Evolutionary conservation across 2,797 vertebrate species (phyloP).

Genomic region (Anabas testudineus): DNA sequence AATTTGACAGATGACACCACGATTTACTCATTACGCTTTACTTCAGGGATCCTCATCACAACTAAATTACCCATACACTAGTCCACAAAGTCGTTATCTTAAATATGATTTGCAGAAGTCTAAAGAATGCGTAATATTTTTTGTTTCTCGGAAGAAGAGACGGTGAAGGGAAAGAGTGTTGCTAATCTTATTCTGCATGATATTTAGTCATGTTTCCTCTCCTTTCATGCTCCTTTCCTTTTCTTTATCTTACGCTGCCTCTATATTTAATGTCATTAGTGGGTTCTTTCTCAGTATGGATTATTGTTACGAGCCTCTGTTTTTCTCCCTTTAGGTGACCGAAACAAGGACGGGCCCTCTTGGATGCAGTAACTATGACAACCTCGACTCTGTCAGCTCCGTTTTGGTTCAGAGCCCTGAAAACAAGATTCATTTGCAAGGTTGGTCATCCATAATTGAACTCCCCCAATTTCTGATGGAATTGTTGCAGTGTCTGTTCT

Average conservation of each 20-base stretch:
- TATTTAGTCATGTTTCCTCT: constrained; percentile 18
- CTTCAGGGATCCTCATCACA: constrained; percentile 49
- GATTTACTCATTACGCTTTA: constrained; percentile 52
- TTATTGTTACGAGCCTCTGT: constrained; percentile 63
- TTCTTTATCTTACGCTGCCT: not conserved
- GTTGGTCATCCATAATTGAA: constrained; percentile 87
- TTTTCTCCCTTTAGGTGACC: constrained; percentile 89
- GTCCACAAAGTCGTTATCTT: constrained; percentile 53
- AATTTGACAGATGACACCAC: constrained; percentile 65
- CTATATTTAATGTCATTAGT: constrained; percentile 64
- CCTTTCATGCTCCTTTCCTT: not conserved
- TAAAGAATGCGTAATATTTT: constrained; percentile 54
- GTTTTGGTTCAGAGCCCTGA: constrained; percentile 99
- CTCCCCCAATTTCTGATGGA: constrained; percentile 79
- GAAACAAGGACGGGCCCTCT: constrained; percentile 98
- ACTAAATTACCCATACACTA: constrained; percentile 57
- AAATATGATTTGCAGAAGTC: constrained; percentile 54
- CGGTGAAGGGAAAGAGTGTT: constrained; percentile 18
- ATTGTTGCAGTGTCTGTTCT: constrained; percentile 79
- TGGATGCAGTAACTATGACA: constrained; percentile 99
- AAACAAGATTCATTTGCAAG: constrained; percentile 99
- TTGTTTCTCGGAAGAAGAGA: constrained; percentile 40
- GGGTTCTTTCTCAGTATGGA: constrained; percentile 52
- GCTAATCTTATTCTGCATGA: constrained; percentile 57
- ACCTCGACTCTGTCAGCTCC: constrained; percentile 99